These are phyloP conservation scores for Hesperia comma DNA, from an alignment of 2,888 invertebrate genomes.

Conservation along the genomic window DNA sequence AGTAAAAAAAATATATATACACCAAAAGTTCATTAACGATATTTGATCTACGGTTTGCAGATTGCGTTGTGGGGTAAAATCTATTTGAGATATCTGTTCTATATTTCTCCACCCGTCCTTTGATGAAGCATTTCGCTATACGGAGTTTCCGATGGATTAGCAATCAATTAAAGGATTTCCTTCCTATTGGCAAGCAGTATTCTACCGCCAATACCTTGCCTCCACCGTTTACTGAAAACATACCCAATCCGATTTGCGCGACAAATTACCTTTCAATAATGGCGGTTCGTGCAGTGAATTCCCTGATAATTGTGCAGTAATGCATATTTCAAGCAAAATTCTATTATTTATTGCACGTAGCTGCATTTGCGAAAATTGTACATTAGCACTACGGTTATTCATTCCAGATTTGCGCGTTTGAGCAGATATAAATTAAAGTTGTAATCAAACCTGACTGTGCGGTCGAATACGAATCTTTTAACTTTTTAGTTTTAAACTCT, in stretches of 20 bases:
- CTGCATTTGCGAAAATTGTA: conserved; percentile 8
- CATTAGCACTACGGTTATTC: conserved; percentile 1
- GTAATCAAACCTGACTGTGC: background rate
- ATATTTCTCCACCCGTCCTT: background rate
- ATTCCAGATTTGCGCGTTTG: background rate
- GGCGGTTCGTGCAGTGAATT: conserved; percentile 19
- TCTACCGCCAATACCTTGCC: background rate
- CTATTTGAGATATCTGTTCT: background rate
- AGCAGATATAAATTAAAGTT: background rate
- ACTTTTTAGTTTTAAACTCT: too few species aligned
- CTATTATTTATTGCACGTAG: conserved; percentile 18
- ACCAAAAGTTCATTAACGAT: background rate
- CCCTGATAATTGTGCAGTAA: conserved; percentile 20
- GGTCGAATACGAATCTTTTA: too few species aligned
- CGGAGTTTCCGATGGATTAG: background rate
- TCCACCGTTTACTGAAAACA: conserved; percentile 13
- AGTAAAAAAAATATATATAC: background rate
- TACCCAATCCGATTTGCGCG: conserved; percentile 16
- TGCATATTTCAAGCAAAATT: conserved; percentile 26
- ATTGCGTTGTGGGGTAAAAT: background rate
- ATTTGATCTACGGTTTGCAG: background rate
- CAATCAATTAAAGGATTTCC: conserved; percentile 3
- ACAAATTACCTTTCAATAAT: conserved; percentile 26
- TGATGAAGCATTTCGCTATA: background rate
- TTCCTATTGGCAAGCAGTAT: background rate